Evolutionary conservation across 2,888 invertebrate genomes (phyloP).

Genomic region (Emmelina monodactyla): DNA sequence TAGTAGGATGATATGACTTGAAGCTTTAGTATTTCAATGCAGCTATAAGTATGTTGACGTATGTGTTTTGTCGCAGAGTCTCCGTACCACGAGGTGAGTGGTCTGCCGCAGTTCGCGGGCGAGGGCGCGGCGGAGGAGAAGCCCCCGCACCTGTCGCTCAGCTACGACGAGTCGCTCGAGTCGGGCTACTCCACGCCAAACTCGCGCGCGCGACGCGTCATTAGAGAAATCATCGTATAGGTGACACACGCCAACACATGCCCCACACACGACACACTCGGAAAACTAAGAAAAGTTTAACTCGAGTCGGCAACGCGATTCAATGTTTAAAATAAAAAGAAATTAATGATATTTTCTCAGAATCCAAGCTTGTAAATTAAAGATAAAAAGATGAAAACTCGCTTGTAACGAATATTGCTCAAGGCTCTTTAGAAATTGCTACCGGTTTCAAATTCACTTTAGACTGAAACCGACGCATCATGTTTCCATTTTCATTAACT

Average conservation of each 20-base stretch:
- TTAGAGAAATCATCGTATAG: slow-evolving; percentile 93
- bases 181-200: slow-evolving; percentile 95
- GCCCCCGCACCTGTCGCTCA: slow-evolving; percentile 86
- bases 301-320: background rate
- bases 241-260: slow-evolving; percentile 1
- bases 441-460: no score
- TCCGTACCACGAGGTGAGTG: slow-evolving; percentile 93
- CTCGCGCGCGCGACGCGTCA: slow-evolving; percentile 89
- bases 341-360: no score
- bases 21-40: no score
- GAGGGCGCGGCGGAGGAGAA: slow-evolving; percentile 82
- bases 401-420: no score
- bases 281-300: background rate
- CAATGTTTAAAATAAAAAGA: no score
- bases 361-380: no score
- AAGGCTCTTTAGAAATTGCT: no score
- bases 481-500: no score
- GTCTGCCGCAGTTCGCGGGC: slow-evolving; percentile 88
- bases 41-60: no score
- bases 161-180: slow-evolving; percentile 92
- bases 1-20: no score
- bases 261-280: background rate
- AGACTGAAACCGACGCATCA: no score
- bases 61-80: slow-evolving; percentile 74
- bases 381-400: no score